These are phyloP conservation scores for Ancistrus triradiatus DNA, from an alignment of 2,113 vertebrate species.

Conservation along the genomic window DNA sequence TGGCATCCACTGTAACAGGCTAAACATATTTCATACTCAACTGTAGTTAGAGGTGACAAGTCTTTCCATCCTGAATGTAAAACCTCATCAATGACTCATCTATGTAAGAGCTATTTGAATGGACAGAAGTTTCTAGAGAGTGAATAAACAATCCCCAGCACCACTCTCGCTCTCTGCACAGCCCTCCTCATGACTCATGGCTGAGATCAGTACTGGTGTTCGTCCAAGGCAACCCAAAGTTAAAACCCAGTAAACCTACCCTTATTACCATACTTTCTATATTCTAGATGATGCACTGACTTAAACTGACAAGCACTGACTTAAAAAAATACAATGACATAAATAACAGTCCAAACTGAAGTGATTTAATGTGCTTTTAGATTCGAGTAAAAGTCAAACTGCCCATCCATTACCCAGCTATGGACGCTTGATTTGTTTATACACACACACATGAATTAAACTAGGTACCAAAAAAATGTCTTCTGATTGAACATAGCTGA, in stretches of 20 bases:
- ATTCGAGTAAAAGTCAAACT: background rate
- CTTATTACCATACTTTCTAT: no score
- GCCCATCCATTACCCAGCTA: background rate
- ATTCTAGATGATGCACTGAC: no score
- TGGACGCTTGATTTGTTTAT: background rate
- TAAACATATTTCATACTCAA: background rate
- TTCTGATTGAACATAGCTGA: conserved; percentile 32
- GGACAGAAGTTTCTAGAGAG: conserved; percentile 8
- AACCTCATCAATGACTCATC: conserved; percentile 20
- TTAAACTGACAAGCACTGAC: no score
- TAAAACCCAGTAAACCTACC: background rate
- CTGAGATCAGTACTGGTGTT: background rate
- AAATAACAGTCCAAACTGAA: no score
- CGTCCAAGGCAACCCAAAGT: background rate
- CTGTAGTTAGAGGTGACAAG: background rate
- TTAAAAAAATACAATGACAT: background rate
- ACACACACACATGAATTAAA: conserved; percentile 1
- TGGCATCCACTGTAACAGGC: background rate
- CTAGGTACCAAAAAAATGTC: conserved; percentile 17
- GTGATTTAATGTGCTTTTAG: background rate
- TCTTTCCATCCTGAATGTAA: conserved; percentile 12
- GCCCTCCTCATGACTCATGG: conserved; percentile 7
- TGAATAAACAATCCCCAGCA: conserved; percentile 11
- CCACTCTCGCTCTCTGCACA: conserved; percentile 1
- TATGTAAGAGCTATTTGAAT: conserved; percentile 9